Conservation (phyloP, 2,113 vertebrate genomes). For the Dascyllus trimaculatus region DNA sequence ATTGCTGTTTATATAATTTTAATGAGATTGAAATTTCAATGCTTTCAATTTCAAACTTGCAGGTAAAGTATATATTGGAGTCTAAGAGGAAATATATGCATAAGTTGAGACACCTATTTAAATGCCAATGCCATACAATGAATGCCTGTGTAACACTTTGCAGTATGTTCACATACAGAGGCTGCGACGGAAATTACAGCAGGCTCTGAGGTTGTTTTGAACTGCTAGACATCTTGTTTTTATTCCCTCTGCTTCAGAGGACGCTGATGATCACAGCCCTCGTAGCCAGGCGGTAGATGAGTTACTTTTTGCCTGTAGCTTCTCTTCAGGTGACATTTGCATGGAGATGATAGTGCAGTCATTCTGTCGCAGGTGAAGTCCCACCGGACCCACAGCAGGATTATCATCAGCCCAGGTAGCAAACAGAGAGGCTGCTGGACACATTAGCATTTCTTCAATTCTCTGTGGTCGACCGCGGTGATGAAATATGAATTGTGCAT, state of each 20-base stretch:
- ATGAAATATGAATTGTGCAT: conserved; percentile 60
- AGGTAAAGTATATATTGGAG: background rate
- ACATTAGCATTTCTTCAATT: conserved; percentile 74
- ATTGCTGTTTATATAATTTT: background rate
- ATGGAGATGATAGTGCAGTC: conserved; percentile 31
- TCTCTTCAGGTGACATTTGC: conserved; percentile 62
- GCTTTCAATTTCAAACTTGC: background rate
- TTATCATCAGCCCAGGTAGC: conserved; percentile 41
- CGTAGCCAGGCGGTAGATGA: conserved; percentile 36
- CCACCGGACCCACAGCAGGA: conserved; percentile 41
- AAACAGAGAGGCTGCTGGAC: conserved; percentile 57
- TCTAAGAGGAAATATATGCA: background rate
- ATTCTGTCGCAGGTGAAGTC: conserved; percentile 61
- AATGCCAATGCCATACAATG: background rate
- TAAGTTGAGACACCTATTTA: background rate
- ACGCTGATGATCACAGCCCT: conserved; percentile 38
- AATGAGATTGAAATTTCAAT: background rate
- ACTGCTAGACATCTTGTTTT: background rate
- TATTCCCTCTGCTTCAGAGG: conserved; percentile 25
- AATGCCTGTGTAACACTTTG: conserved; percentile 4
- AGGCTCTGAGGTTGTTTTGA: conserved; percentile 49
- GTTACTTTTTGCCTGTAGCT: conserved; percentile 38
- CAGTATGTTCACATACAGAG: conserved; percentile 25
- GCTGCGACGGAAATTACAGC: conserved; percentile 40
- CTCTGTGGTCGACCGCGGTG: conserved; percentile 50